phyloP scores from a whole-genome alignment of 2,113 vertebrate genomes.

The Stictonetta naevosa region DNA sequence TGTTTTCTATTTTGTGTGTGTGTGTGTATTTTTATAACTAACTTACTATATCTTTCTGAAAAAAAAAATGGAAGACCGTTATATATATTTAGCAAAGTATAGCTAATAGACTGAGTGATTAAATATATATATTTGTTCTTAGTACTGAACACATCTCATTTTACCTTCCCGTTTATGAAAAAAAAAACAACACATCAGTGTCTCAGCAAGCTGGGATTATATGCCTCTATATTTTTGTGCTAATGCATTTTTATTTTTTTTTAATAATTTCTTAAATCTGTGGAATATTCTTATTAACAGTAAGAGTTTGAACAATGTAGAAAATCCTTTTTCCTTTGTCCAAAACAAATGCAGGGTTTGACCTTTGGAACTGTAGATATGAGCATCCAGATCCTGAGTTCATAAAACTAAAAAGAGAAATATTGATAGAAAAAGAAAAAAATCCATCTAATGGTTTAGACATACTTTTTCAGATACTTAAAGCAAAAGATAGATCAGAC shows the following conservation, averaged over 20 bases:
- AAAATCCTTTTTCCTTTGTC: background rate
- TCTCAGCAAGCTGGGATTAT: background rate
- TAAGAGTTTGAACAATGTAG: background rate
- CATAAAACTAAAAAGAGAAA: background rate
- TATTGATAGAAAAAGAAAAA: background rate
- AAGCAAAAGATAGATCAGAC: background rate
- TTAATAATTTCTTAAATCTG: background rate
- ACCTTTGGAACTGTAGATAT: background rate
- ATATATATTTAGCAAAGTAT: background rate
- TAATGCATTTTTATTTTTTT: background rate
- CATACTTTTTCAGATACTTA: background rate
- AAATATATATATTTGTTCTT: background rate
- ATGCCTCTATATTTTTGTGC: background rate
- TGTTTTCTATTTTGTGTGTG: background rate
- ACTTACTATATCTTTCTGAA: background rate
- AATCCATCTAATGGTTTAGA: accelerated
- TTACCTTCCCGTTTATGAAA: background rate
- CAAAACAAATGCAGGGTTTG: background rate
- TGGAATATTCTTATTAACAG: background rate
- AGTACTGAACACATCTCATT: background rate
- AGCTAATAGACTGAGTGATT: background rate
- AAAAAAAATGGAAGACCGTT: background rate
- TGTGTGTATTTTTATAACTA: background rate
- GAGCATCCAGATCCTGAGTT: background rate
- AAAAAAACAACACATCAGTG: background rate